A percentile compares a stretch with the other conserved stretches of the same genome.
Evolutionary conservation across 1,140 invertebrate genomes (phyloP).

Genomic region (Drosophila prosaltans): DNA sequence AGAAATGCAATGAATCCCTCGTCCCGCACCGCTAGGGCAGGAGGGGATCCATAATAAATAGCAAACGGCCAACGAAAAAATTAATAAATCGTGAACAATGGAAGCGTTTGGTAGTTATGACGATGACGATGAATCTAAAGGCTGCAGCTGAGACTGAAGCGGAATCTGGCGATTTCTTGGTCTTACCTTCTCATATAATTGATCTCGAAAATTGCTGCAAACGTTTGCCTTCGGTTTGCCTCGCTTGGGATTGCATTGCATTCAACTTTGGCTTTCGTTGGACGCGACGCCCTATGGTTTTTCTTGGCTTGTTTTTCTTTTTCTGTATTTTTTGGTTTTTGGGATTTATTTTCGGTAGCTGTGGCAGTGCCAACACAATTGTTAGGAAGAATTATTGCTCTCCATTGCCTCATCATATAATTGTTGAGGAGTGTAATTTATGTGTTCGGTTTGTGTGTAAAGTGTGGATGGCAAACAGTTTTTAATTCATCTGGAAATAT

Average conservation of each 20-base stretch:
- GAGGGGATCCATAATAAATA: constrained; percentile 15
- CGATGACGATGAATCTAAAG: constrained; percentile 13
- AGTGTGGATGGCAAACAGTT: not conserved
- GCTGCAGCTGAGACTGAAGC: constrained; percentile 2
- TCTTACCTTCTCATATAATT: constrained; percentile 56
- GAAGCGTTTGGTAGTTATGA: constrained; percentile 46
- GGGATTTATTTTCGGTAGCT: constrained; percentile 44
- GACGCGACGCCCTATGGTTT: constrained; percentile 63
- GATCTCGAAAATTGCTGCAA: constrained; percentile 68
- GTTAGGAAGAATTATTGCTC: constrained; percentile 59
- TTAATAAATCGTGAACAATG: constrained; percentile 65
- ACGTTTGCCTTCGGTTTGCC: constrained; percentile 36
- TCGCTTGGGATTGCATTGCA: constrained; percentile 46
- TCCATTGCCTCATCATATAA: constrained; percentile 64
- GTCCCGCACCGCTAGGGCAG: not conserved
- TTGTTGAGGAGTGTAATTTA: constrained; percentile 43
- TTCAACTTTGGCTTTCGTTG: constrained; percentile 65
- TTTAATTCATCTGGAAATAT: constrained; percentile 1
- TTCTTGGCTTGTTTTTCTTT: not conserved
- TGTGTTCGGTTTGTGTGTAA: constrained; percentile 52
- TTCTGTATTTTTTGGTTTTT: constrained; percentile 1
- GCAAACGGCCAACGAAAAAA: constrained; percentile 32
- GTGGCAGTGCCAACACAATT: constrained; percentile 48
- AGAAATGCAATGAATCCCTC: not conserved
- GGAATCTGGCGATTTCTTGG: constrained; percentile 21